Evolutionary conservation across 1,140 invertebrate genomes (phyloP).

Genomic region (Chrysopa pallens): DNA sequence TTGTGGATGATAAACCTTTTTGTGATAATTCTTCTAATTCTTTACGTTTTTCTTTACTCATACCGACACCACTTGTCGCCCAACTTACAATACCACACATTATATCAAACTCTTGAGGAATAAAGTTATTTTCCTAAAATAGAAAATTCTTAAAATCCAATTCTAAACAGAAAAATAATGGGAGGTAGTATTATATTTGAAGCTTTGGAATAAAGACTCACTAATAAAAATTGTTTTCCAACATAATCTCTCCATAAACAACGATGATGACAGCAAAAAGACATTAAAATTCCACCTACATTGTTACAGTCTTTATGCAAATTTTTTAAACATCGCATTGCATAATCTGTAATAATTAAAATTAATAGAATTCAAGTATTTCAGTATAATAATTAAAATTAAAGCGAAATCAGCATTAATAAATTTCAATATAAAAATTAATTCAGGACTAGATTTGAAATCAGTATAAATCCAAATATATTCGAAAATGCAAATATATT

Average conservation of each 20-base stretch:
- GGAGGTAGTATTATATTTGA: not conserved
- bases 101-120: conserved; percentile 46
- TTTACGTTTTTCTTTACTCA: conserved; percentile 24
- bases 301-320: conserved; percentile 15
- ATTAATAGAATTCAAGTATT: too few species aligned
- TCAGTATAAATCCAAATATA: too few species aligned
- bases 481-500: too few species aligned
- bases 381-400: too few species aligned
- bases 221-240: conserved; percentile 40
- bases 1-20: too few species aligned
- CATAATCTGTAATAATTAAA: conserved; percentile 46
- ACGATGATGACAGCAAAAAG: conserved; percentile 76
- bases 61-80: conserved; percentile 58
- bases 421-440: too few species aligned
- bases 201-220: conserved; percentile 11
- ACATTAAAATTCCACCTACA: conserved; percentile 46
- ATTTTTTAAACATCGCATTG: conserved; percentile 43
- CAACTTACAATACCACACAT: conserved; percentile 65
- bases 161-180: not conserved
- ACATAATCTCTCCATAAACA: conserved; percentile 52
- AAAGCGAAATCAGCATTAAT: too few species aligned
- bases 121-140: conserved; percentile 34
- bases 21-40: conserved; percentile 6
- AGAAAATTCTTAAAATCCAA: not conserved
- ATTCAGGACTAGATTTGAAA: too few species aligned